Base-by-base conservation (phyloP, 2,113 vertebrate species). In the Platysteira castanea region DNA sequence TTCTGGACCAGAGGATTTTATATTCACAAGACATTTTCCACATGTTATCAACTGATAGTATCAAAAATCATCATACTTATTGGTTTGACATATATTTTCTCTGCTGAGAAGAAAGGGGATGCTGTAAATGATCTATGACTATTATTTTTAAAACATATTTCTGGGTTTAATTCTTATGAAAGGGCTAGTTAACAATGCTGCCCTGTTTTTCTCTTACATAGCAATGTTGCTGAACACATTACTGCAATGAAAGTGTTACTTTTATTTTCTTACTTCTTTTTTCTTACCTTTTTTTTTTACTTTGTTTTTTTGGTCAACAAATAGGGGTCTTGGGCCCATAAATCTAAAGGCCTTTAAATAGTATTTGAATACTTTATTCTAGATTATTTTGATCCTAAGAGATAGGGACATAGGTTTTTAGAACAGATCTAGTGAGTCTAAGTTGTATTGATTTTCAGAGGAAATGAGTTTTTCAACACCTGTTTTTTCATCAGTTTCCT, bases 291-390 rank as follows among this genome's bases (percentile, higher is more conserved):
- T 5, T 13, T 13, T 26, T 17, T 37, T 39, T 5, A 7, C 2
- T 13, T 23, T 31, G 6, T 30, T 19, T 21, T 35, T 47, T 44
- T 10, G 5, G 26, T 30, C 13, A 39, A 2, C 4, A 83, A 64
- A 39, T 1, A 74, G 2, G 2, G 3, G 4, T 2, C 2, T 31
- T 50, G 3, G 5, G 3, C 2, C 3, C 15, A 41, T 49, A n/a
- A 87, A 65, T 44, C 7, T 70, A 11, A 60, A 46, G 7, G 5
- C 3, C 8, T 84, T 78, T 67, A 65, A 52, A 57, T 2, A 87
- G 15, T 1, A 65, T 57, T 57, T 74, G 15, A 82, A 67, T 84
- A 46, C 10, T 63, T 87, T 46, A 74, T 73, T 60, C 7, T 60
- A 61, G 11, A 41, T 31, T 1, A 53, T 78, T 84, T 89, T 84